A percentile compares a stretch with the other conserved stretches of the same genome.
Conservation (phyloP, 2,797 vertebrate species). For the Sciurus carolinensis region DNA sequence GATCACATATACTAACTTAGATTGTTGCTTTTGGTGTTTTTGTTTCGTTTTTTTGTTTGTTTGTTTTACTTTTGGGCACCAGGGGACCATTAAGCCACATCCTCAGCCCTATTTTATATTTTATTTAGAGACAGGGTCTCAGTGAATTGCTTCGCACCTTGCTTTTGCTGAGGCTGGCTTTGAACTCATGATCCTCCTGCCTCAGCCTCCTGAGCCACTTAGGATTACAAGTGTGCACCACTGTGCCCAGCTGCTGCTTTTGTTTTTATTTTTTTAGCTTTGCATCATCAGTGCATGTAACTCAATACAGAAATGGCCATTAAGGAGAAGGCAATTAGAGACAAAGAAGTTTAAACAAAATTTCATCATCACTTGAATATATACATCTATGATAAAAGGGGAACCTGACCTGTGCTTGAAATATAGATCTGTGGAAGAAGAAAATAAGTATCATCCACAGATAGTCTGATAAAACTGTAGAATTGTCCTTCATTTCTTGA, state of each 20-base stretch:
- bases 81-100: no score
- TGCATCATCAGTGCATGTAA: not conserved
- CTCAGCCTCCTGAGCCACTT: no score
- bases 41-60: no score
- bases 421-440: not conserved
- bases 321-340: not conserved
- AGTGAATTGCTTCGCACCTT: no score
- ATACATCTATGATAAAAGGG: not conserved
- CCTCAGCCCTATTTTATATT: no score
- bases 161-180: no score
- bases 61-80: no score
- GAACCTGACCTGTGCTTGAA: not conserved
- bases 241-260: no score
- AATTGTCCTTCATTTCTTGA: not conserved
- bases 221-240: no score
- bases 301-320: not conserved
- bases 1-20: not conserved
- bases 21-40: not conserved
- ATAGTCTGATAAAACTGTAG: not conserved
- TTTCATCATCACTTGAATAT: not conserved
- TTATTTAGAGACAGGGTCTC: no score
- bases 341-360: not conserved
- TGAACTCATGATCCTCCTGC: no score
- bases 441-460: not conserved
- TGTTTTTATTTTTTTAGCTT: not conserved